Evolutionary conservation across 2,797 vertebrate species (phyloP), one percentile per base, ranked within the genome.

Genomic region (Siniperca undulata): DNA sequence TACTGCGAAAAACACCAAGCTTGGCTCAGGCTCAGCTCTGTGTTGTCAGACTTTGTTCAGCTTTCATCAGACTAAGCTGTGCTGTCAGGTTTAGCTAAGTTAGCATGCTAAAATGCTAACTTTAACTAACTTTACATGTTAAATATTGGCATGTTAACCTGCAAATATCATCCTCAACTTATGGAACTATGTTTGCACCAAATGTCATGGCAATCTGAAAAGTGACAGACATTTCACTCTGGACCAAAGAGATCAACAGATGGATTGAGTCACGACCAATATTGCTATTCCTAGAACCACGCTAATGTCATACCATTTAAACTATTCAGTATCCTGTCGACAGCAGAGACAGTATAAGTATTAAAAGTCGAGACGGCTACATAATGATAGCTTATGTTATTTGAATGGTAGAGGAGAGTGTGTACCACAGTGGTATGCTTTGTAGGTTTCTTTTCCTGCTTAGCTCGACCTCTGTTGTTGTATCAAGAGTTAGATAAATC

Each of bases 401-500:
- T 11, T 64, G 5, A 5, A 59, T 22, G 20, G 3, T 38, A 52
- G 19, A 42, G 62, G 10, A 68, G 38, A 48, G 40, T n/a, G 36
- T 46, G 38, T 68, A 7, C 34, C 17, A 5, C 42, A 38, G 42
- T 3, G 17, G 48, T 46, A 34, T 34, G 5, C 8, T 24, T 44
- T 59, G 34, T 38, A 7, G 19, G 22, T 50, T 38, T 58, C 2
- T 46, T 65, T 56, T 55, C n/a, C 40, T 48, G 22, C 46, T 38
- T 38, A 38, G 56, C 62, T 55, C 14, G 24, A 44, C 11, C 16
- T 74, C 40, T 60, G 38, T 27, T 48, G 53, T 66, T 52, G 17
- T 75, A 30, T 80, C 38, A 24, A 68, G 27, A n/a, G 50, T 19
- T 11, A 48, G 2, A 75, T 67, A 30, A 75, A 64, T 71, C 24